These are phyloP conservation scores for Aspidapion aeneum DNA, from an alignment of 2,888 invertebrate species.

Conservation along the genomic window DNA sequence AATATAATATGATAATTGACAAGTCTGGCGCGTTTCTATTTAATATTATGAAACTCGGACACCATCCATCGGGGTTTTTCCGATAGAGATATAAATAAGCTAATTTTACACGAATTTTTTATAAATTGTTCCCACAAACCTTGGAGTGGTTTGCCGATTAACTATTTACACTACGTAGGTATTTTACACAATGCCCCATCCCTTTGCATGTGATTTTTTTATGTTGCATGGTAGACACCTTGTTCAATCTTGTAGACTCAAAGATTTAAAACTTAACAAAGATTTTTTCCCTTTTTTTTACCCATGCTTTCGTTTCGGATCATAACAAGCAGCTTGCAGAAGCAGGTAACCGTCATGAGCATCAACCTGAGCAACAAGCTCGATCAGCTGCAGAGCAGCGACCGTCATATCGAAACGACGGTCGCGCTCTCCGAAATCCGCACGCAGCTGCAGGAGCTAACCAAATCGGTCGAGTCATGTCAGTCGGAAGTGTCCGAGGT, in stretches of 20 bases:
- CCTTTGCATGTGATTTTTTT: neutral
- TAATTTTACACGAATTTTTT: too few species aligned
- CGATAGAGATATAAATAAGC: too few species aligned
- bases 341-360: constrained; percentile 97
- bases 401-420: constrained; percentile 89
- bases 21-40: too few species aligned
- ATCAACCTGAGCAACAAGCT: constrained; percentile 93
- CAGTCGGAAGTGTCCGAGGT: constrained; percentile 92
- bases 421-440: constrained; percentile 92
- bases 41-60: too few species aligned
- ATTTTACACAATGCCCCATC: neutral
- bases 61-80: too few species aligned
- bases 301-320: too few species aligned
- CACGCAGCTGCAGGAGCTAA: constrained; percentile 88
- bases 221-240: neutral
- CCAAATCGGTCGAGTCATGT: constrained; percentile 92
- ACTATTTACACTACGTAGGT: too few species aligned
- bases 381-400: constrained; percentile 85
- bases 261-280: neutral
- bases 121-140: too few species aligned
- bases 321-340: constrained; percentile 92
- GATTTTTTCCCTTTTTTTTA: constrained; percentile 13
- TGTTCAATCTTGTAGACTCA: neutral
- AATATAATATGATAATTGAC: too few species aligned
- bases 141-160: too few species aligned